Evolutionary conservation across 2,113 vertebrate genomes (phyloP).

Genomic region (Peromyscus polionotus): DNA sequence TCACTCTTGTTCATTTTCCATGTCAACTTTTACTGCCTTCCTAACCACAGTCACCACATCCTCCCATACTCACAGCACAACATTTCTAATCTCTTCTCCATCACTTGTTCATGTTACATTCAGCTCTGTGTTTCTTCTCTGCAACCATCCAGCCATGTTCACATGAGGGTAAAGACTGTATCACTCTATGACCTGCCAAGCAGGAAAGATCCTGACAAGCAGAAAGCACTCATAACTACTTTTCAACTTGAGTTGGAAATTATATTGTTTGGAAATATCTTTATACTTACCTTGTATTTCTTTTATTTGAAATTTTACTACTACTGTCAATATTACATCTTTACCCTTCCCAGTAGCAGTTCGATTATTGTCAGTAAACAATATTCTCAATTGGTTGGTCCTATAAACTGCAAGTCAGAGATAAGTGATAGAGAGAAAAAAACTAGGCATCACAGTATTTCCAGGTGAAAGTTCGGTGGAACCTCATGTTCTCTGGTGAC

Average conservation of each 20-base stretch:
- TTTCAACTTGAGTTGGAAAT: conserved; percentile 21
- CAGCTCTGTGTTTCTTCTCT: background rate
- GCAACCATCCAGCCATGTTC: background rate
- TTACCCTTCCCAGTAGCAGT: background rate
- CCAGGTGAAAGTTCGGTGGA: background rate
- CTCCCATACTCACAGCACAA: background rate
- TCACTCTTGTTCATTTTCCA: background rate
- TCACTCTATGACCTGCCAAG: background rate
- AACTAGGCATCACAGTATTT: background rate
- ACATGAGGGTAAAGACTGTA: conserved; percentile 19
- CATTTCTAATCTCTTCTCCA: conserved; percentile 41
- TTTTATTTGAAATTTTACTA: conserved; percentile 55
- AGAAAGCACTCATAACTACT: background rate
- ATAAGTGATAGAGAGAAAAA: background rate
- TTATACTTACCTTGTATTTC: conserved; percentile 1
- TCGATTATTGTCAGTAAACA: background rate
- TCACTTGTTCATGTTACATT: background rate
- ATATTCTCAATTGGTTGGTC: background rate
- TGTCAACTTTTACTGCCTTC: conserved; percentile 14
- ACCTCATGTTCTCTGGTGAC: background rate
- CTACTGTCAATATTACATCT: background rate
- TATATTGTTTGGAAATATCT: background rate
- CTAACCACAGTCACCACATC: background rate
- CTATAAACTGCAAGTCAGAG: background rate
- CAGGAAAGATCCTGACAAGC: background rate